These are phyloP conservation scores for Semotilus atromaculatus DNA, from an alignment of 2,797 vertebrate genomes.

Conservation along the genomic window DNA sequence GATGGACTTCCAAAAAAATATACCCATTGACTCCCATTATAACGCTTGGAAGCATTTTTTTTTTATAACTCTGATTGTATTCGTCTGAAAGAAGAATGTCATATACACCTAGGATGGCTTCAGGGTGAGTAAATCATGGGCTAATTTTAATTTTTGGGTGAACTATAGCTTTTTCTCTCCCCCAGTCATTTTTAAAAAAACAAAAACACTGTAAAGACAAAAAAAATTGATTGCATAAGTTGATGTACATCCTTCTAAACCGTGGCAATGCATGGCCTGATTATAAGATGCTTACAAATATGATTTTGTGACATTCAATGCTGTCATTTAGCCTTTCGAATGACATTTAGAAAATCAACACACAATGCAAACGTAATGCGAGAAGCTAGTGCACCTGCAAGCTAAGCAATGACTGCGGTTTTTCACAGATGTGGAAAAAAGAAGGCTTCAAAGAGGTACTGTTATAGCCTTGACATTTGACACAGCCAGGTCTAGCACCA, in stretches of 20 bases:
- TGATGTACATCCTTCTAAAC: conserved; percentile 38
- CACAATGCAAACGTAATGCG: conserved; percentile 7
- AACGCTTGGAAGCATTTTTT: no score
- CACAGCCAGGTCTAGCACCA: conserved; percentile 17
- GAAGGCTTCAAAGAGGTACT: conserved; percentile 36
- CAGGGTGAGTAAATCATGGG: no score
- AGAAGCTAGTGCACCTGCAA: conserved; percentile 36
- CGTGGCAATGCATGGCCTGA: conserved; percentile 15
- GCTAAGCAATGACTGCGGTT: conserved; percentile 29
- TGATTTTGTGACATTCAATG: conserved; percentile 47
- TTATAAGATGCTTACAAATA: conserved; percentile 32
- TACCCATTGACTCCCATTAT: no score
- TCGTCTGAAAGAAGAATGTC: no score
- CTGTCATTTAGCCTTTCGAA: conserved; percentile 31
- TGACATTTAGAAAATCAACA: conserved; percentile 21
- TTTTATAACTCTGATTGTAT: no score
- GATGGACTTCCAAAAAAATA: no score
- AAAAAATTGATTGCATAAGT: conserved; percentile 16
- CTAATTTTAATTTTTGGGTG: no score
- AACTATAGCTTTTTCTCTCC: background rate
- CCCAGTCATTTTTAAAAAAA: background rate
- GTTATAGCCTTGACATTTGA: conserved; percentile 31
- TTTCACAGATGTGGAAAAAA: conserved; percentile 41
- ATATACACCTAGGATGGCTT: no score
- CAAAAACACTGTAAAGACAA: background rate